Percentiles rank a stretch among this genome's conserved stretches.
Evolutionary conservation across 2,888 invertebrate species (phyloP).

Genomic region (Agrochola lota): DNA sequence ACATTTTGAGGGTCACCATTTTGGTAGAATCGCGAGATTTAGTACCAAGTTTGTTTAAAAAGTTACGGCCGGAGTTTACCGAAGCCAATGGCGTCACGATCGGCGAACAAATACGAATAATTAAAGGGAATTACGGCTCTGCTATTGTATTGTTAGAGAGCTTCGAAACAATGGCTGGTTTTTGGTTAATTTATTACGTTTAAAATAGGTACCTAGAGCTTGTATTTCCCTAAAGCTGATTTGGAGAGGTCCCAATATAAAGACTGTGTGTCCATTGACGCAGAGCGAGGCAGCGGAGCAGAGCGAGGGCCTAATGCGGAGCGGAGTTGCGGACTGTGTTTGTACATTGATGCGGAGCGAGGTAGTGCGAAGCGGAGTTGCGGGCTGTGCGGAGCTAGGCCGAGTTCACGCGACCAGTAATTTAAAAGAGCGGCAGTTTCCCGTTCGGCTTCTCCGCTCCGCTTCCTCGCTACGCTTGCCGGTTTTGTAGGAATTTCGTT

Average conservation of each 20-base stretch:
- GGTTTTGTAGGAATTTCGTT: too few relatives aligned
- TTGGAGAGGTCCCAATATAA: neutral
- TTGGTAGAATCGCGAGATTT: constrained; percentile 48
- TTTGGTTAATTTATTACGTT: constrained; percentile 32
- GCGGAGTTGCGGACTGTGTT: too few relatives aligned
- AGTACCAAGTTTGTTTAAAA: constrained; percentile 58
- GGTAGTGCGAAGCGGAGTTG: too few relatives aligned
- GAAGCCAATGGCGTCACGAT: constrained; percentile 37
- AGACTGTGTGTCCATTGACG: too few relatives aligned
- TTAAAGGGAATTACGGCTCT: constrained; percentile 49
- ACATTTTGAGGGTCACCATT: constrained; percentile 51
- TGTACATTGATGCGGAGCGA: too few relatives aligned
- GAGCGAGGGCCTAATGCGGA: too few relatives aligned
- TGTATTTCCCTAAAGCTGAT: neutral
- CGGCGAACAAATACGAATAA: constrained; percentile 63
- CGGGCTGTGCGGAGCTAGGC: too few relatives aligned
- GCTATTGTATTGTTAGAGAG: constrained; percentile 28
- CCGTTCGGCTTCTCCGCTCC: too few relatives aligned
- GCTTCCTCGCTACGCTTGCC: too few relatives aligned
- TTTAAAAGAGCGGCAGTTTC: too few relatives aligned
- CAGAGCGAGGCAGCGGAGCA: too few relatives aligned
- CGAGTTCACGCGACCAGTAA: too few relatives aligned
- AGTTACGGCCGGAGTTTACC: constrained; percentile 49
- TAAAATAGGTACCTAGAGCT: neutral
- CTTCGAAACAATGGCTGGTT: constrained; percentile 18